Conservation (phyloP, 1,140 invertebrate species). For the Phymastichus coffea region DNA sequence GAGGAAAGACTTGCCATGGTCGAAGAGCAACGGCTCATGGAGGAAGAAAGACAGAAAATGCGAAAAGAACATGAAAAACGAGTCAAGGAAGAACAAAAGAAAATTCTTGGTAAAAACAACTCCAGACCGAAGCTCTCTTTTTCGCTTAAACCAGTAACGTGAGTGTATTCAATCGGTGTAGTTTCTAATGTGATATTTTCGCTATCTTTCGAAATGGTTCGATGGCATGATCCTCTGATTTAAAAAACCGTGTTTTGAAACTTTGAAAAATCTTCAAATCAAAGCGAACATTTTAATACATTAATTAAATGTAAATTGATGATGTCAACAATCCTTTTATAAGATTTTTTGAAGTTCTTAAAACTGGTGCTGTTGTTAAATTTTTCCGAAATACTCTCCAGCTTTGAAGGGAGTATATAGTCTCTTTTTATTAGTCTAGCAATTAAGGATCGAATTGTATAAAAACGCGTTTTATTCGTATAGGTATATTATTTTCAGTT, state of each 20-base stretch:
- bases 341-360: conserved; percentile 24
- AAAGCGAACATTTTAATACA: conserved; percentile 12
- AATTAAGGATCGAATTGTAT: too few relatives aligned
- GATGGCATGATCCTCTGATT: conserved; percentile 20
- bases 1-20: conserved; percentile 95
- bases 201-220: conserved; percentile 40
- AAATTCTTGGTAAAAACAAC: conserved; percentile 96
- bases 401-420: conserved; percentile 9
- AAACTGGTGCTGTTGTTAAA: conserved; percentile 17
- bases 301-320: background rate
- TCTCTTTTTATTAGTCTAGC: conserved; percentile 10
- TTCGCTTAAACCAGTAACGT: conserved; percentile 78
- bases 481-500: conserved; percentile 11
- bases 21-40: conserved; percentile 93
- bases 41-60: conserved; percentile 90
- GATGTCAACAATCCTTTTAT: background rate
- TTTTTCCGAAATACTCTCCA: conserved; percentile 9
- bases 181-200: conserved; percentile 51
- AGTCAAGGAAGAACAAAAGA: conserved; percentile 92
- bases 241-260: conserved; percentile 1
- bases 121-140: conserved; percentile 94
- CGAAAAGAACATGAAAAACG: conserved; percentile 90
- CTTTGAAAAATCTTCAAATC: background rate
- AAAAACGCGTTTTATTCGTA: too few relatives aligned
- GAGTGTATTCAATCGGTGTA: conserved; percentile 54